A percentile compares a stretch with the other conserved stretches of the same genome.
Evolutionary conservation across 2,797 vertebrate species (phyloP).

Genomic region (Caiman crocodilus): DNA sequence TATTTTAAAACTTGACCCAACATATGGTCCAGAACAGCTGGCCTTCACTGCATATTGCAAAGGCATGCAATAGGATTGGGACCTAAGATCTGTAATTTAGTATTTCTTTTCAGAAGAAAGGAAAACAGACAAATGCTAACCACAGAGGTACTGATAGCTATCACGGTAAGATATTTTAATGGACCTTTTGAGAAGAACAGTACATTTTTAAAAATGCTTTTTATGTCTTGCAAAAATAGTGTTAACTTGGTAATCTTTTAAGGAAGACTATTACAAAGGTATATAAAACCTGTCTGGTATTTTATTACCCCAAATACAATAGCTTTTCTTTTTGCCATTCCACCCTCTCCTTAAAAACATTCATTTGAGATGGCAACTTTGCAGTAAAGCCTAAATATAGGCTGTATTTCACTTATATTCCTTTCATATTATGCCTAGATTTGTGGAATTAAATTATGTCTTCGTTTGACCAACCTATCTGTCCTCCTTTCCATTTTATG

Average conservation of each 20-base stretch:
- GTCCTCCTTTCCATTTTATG: neutral
- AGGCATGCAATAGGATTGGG: neutral
- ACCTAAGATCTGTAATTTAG: no score
- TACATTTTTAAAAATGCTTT: neutral
- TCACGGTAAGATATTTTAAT: neutral
- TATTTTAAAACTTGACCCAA: neutral
- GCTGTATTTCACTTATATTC: neutral
- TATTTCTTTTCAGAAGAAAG: neutral
- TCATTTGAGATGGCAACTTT: neutral
- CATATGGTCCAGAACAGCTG: neutral
- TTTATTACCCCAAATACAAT: neutral
- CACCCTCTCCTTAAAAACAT: neutral
- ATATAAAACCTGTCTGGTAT: neutral
- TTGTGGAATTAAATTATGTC: neutral
- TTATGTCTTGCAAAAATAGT: neutral
- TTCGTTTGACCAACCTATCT: neutral
- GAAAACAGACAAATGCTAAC: rapidly evolving
- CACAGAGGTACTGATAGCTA: neutral
- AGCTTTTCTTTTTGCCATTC: neutral
- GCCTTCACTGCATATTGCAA: neutral
- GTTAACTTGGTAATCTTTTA: conserved; percentile 21
- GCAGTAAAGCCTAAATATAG: rapidly evolving
- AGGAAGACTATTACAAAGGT: neutral
- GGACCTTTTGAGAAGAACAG: neutral
- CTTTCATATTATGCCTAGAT: neutral